Evolutionary conservation across 2,797 vertebrate genomes (phyloP), one percentile per base, ranked within the genome.

Genomic region (Enteromius paludinosus): DNA sequence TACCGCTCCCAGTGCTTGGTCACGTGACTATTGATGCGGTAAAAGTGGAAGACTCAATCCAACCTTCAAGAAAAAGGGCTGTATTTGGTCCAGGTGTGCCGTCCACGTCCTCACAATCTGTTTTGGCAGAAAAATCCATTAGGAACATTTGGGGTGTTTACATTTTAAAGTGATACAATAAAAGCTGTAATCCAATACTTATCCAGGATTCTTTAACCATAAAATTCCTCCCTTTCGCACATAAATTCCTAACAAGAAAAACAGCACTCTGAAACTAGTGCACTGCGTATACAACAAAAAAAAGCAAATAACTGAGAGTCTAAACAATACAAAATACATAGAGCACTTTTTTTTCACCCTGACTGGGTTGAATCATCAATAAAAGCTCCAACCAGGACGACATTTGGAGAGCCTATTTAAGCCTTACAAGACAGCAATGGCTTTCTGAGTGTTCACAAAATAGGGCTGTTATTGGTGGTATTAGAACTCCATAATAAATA

Each of bases 1-100:
- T 94, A 93, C 91, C 66, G 84, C 87, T 92, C 91, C 91, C 89
- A 91, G 87, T 87, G 89, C 90, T 89, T 87, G 90, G 92, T 93
- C 93, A 93, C 93, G 90, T 92, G 91, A 92, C 92, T 93, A 92
- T 92, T 89, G 90, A 88, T 78, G 71, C 76, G 30, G 71, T 78
- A 71, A 88, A 88, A 86, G 69, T 72, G 75, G 78, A 72, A 71
- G 64, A 68, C 74, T 38, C 64, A 35, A 66, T 85, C 77, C 61
- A 78, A 45, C 68, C 38, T 64, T 61, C 56, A n/a, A 81, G 28
- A 70, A 18, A 80, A 74, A n/a, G 7, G 14, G 7, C 52, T 65
- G 30, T 56, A 59, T 82, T 59, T 41, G 23, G 25, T 68, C 38
- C 76, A 79, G 66, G 47, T 80, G 70, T 78, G 17, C 45, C 3